Base-by-base conservation (phyloP, 1,140 invertebrate species). In the Drosophila orena region DNA sequence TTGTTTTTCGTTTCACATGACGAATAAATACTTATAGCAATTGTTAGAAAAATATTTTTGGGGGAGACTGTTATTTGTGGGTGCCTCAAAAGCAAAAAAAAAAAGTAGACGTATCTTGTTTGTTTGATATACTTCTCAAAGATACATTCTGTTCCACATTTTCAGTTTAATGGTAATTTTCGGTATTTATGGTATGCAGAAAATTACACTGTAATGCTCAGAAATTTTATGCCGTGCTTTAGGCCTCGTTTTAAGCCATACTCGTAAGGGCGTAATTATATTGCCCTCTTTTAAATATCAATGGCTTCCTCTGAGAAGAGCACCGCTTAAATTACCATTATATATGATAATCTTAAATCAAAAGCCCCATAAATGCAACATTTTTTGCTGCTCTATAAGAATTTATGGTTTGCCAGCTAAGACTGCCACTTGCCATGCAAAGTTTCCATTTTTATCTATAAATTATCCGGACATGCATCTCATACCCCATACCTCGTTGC, bases 401-500 rank as follows among this genome's bases (percentile, higher is more conserved):
- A 65, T 68, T 68, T 68, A 68, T 65, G 60, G 46, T 40, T 44
- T 43, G 35, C 15, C 8, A 60, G 40, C 46, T 7, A 30, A 35
- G 38, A 68, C 64, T 65, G 64, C 64, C 64, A 65, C 49, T 68
- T 53, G 64, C 64, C 64, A 68, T 68, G 64, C 64, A 65, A 68
- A 68, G 64, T 66, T 68, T 53, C 60, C 58, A 77, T 77, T 73
- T 81, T 81, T 81, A 81, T 77, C 66, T 81, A 81, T 81, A 81
- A 81, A 81, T 81, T 81, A 81, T 81, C 60, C 68, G 72, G 79
- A 77, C 78, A 76, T 60, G 64, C 52, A 72, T 71, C 73, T 76
- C 61, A 66, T 65, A 65, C 43, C 58, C 42, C 38, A 42, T 34
- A 55, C 17, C 38, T 59, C 52, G 17, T 47, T 52, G 57, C 59